Base-by-base conservation (phyloP, 2,888 invertebrate species). In the Amorpha juglandis region DNA sequence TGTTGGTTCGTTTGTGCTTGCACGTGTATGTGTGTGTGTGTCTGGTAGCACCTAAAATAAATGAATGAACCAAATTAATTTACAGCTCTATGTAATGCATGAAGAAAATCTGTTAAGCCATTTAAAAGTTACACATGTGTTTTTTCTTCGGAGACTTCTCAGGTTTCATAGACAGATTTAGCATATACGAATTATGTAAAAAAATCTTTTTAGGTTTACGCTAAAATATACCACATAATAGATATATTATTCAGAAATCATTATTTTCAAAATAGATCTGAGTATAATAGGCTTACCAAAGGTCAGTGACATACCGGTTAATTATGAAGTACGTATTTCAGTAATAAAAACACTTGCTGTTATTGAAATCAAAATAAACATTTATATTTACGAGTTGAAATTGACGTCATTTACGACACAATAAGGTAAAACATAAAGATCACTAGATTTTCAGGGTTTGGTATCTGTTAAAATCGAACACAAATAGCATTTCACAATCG, bases 311-410 rank as follows among this genome's bases (percentile, higher is more conserved):
- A 11, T 12, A 45, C 0, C 7, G 7, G 1, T 42, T 27, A 27
- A 42, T 9, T 42, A 45, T 45, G 6, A 11, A 11, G 45, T 45
- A 14, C 45, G 4, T 45, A 45, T 45, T 14, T 45, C 12, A 1
- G 45, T 45, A 45, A 45, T 45, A 45, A 45, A 45, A 45, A 45
- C 45, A 45, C 45, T 45, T 45, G 14, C 14, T 38, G 58, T 38
- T 12, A 12, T 42, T 58, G 6, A 16, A 27, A 19, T 12, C 42
- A 42, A 42, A 38, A 42, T 58, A 58, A 42, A 58, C 19, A 58
- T 19, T 58, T 35, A 58, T 58, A 58, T 42, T 42, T 58, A 58
- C 19, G 42, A 58, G 58, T 11, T 38, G 16, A n/a, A 48, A 16
- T 58, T 6, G n/a, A 58, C 38, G 58, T 12, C 1, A 53, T 53